A percentile compares a stretch with the other conserved stretches of the same genome.
Conservation (phyloP, 1,140 invertebrate genomes). For the Myzus persicae region DNA sequence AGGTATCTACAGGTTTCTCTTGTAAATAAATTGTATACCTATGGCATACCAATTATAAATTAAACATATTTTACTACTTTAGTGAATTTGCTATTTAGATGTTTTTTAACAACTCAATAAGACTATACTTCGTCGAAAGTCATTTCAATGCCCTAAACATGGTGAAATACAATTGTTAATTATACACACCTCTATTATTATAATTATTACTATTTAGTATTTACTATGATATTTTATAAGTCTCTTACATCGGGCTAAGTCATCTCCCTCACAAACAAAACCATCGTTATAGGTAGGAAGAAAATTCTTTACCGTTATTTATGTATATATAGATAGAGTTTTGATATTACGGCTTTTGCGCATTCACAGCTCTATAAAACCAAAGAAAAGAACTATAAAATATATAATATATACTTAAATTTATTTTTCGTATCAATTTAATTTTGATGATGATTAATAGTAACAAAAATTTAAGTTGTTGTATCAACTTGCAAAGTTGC, state of each 20-base stretch:
- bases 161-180: background rate
- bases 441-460: background rate
- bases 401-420: background rate
- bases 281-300: background rate
- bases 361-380: background rate
- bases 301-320: too few relatives aligned
- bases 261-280: background rate
- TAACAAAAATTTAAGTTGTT: background rate
- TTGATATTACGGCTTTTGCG: background rate
- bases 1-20: background rate
- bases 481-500: background rate
- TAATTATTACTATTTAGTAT: too few relatives aligned
- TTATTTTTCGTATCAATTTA: constrained; percentile 4
- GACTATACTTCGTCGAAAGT: too few relatives aligned
- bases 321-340: too few relatives aligned
- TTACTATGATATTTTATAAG: background rate
- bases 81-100: background rate
- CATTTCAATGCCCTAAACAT: background rate
- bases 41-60: background rate
- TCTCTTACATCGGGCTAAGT: background rate
- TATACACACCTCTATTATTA: background rate
- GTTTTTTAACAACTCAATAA: background rate
- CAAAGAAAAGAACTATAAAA: background rate
- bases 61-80: too few relatives aligned
- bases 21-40: background rate